Percentiles rank a stretch among this genome's conserved stretches.
Conservation (phyloP, 2,888 invertebrate genomes). For the Falcaria lacertinaria region DNA sequence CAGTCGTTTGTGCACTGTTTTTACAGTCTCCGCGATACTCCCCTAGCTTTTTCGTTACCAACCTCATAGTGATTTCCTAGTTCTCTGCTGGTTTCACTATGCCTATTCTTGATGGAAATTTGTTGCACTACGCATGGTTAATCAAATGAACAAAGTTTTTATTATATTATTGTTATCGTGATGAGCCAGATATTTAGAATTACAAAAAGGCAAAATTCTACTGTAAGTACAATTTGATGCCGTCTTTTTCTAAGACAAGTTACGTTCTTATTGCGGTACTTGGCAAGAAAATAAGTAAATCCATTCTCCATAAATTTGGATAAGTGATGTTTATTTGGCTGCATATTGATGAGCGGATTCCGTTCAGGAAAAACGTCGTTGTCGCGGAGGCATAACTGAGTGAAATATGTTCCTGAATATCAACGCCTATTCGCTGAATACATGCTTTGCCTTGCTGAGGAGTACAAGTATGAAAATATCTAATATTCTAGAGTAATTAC, state of each 20-base stretch:
- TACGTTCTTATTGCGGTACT: neutral
- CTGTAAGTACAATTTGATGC: neutral
- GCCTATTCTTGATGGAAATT: constrained; percentile 7
- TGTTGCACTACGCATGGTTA: too few relatives aligned
- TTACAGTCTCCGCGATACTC: constrained; percentile 43
- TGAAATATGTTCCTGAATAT: neutral
- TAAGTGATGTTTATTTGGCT: neutral
- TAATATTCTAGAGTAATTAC: too few relatives aligned
- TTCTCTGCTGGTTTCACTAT: constrained; percentile 22
- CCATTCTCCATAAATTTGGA: neutral
- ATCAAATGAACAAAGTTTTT: too few relatives aligned
- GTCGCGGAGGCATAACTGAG: neutral
- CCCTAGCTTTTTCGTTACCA: constrained; percentile 29
- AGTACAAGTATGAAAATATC: too few relatives aligned
- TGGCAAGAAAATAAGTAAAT: neutral
- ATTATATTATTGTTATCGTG: too few relatives aligned
- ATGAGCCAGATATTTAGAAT: too few relatives aligned
- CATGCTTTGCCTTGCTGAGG: too few relatives aligned
- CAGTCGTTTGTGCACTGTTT: constrained; percentile 62
- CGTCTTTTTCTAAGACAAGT: neutral
- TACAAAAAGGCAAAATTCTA: too few relatives aligned
- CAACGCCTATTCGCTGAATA: too few relatives aligned
- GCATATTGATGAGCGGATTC: neutral
- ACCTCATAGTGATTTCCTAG: constrained; percentile 37
- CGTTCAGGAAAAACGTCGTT: neutral